phyloP scores from a whole-genome alignment of 2,797 vertebrate species.

The Smutsia temminckii region DNA sequence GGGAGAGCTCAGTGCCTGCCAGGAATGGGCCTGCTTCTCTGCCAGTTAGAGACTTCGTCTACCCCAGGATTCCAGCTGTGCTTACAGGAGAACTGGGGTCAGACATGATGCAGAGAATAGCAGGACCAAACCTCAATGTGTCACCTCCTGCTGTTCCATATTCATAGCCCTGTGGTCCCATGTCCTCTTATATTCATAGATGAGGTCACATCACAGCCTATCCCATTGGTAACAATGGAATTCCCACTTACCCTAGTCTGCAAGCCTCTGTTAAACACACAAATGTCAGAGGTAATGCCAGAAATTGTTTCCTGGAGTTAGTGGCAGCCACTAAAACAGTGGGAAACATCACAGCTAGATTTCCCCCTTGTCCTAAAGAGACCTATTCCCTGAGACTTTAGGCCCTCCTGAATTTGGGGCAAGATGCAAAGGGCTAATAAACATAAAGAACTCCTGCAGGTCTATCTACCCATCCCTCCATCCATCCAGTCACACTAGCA shows the following conservation, averaged over 20 bases:
- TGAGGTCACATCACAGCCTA: background rate
- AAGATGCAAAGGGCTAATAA: background rate
- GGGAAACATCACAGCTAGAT: background rate
- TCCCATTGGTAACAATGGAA: background rate
- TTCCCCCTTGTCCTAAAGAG: background rate
- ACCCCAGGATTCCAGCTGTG: background rate
- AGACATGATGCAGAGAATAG: background rate
- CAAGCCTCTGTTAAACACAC: background rate
- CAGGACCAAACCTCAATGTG: background rate
- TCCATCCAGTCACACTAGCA: background rate
- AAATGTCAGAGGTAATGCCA: background rate
- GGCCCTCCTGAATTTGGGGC: background rate
- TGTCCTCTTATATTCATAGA: background rate
- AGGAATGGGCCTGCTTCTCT: background rate
- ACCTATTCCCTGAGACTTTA: background rate
- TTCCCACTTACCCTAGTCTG: background rate
- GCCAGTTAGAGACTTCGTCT: background rate
- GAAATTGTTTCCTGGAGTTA: background rate
- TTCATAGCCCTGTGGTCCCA: background rate
- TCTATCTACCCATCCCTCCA: too few relatives aligned
- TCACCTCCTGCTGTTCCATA: background rate
- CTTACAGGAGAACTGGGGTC: background rate
- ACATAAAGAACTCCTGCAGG: background rate
- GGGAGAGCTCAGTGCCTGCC: background rate
- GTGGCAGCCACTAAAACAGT: background rate